Base-by-base conservation (phyloP, 1,140 invertebrate species). In the Microplitis demolitor region DNA sequence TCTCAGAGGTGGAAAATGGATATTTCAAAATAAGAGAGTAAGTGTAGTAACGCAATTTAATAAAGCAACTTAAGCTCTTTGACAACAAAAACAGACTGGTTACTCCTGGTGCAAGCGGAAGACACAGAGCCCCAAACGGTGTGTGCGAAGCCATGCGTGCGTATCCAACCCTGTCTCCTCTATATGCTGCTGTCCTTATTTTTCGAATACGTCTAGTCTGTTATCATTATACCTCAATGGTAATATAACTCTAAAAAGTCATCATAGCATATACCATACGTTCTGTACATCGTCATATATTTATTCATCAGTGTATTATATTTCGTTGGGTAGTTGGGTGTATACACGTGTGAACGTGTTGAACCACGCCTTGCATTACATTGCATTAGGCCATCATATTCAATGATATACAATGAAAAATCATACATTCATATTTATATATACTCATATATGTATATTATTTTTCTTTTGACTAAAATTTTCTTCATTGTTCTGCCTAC, bases 121-220 rank as follows among this genome's bases (percentile, higher is more conserved):
- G 83, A 84, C 84, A 78, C 83, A 78, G 80, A 76, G 79, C 84
- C 85, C 85, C 84, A 78, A 84, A 85, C 83, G 82, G 79, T 37
- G 70, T 45, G 39, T 53, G 50, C 71, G 78, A 76, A 80, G 68
- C 80, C 84, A 86, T 83, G 86, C 86, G 84, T 87, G 86, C 85
- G 86, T 86, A 87, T 86, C 86, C 83, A 87, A 87, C 83, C 86
- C 85, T 87, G 85, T 86, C 81, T 87, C 86, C 86, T 87, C 83
- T 84, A 74, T 74, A 68, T 71, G 60, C 76, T 77, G 76, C 77
- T 83, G 84, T 85, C 83, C 84, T 85, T 84, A 86, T 87, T 87
- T 86, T 85, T 86, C 39, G 39, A 45, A 45, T 11, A 45, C 39
- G 39, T 45, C 84, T 83, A 85, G 84, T 84, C 83, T 85, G 82